A percentile compares a stretch with the other conserved stretches of the same genome.
Conservation (phyloP, 2,113 vertebrate species). For the Uropsilus gracilis region DNA sequence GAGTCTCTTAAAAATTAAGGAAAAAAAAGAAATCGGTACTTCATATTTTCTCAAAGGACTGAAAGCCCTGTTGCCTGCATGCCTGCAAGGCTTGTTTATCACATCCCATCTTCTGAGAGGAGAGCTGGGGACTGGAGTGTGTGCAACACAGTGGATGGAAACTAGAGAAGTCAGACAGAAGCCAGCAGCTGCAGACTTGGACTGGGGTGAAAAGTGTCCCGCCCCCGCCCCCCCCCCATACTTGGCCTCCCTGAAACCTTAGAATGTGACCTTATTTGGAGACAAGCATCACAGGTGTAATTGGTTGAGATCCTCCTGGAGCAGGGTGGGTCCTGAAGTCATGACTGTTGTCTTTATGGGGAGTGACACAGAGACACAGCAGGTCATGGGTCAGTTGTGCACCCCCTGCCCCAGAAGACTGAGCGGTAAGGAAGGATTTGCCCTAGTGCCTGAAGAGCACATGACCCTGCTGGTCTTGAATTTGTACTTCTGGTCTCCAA, state of each 20-base stretch:
- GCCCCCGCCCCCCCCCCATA: background rate
- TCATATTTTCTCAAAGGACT: background rate
- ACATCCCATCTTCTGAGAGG: background rate
- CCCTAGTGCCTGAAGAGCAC: background rate
- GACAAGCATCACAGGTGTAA: background rate
- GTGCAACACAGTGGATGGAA: background rate
- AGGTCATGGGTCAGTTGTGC: background rate
- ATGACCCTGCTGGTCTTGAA: background rate
- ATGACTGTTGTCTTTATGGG: background rate
- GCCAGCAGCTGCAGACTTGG: background rate
- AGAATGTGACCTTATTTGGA: background rate
- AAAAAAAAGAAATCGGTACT: no score
- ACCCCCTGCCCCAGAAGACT: no score
- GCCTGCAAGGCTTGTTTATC: background rate
- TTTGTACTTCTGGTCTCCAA: background rate
- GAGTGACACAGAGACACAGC: background rate
- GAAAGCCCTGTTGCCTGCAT: background rate
- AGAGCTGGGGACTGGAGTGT: accelerated
- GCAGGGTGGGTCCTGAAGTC: no score
- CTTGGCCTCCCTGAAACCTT: background rate
- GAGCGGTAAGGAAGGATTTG: background rate
- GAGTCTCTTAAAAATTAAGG: no score
- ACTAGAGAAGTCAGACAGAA: background rate
- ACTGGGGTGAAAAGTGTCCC: background rate
- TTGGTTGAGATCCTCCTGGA: background rate